Evolutionary conservation across 2,113 vertebrate genomes (phyloP).

Genomic region (Salvelinus fontinalis): DNA sequence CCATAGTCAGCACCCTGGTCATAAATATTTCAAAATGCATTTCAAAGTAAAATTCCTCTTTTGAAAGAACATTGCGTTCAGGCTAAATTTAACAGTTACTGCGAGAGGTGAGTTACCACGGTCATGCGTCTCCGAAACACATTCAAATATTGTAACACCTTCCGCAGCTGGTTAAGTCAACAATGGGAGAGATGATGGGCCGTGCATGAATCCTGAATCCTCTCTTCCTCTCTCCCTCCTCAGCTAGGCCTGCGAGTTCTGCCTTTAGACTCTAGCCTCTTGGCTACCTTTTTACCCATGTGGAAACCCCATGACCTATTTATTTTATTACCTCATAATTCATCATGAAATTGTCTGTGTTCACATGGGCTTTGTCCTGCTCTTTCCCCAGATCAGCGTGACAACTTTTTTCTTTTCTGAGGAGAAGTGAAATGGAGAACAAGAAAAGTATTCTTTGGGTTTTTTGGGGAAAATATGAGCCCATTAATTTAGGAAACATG

Average conservation of each 20-base stretch:
- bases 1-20: slow-evolving; percentile 29
- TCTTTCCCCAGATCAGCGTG: neutral
- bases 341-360: slow-evolving; percentile 53
- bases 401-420: neutral
- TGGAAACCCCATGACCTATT: slow-evolving; percentile 52
- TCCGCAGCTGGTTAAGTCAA: slow-evolving; percentile 7
- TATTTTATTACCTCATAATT: slow-evolving; percentile 58
- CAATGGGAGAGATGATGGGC: slow-evolving; percentile 8
- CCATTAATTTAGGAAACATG: neutral
- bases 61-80: slow-evolving; percentile 52
- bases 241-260: neutral
- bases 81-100: slow-evolving; percentile 59
- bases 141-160: slow-evolving; percentile 36
- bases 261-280: slow-evolving; percentile 11
- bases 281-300: slow-evolving; percentile 1
- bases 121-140: slow-evolving; percentile 17
- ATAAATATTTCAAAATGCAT: slow-evolving; percentile 65
- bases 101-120: neutral
- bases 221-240: slow-evolving; percentile 7
- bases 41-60: slow-evolving; percentile 59
- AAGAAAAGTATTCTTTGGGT: neutral
- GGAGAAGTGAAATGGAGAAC: neutral
- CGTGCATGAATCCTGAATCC: neutral
- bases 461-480: neutral
- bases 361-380: slow-evolving; percentile 20